Base-by-base conservation (phyloP, 2,113 vertebrate species). In the Etheostoma cragini region DNA sequence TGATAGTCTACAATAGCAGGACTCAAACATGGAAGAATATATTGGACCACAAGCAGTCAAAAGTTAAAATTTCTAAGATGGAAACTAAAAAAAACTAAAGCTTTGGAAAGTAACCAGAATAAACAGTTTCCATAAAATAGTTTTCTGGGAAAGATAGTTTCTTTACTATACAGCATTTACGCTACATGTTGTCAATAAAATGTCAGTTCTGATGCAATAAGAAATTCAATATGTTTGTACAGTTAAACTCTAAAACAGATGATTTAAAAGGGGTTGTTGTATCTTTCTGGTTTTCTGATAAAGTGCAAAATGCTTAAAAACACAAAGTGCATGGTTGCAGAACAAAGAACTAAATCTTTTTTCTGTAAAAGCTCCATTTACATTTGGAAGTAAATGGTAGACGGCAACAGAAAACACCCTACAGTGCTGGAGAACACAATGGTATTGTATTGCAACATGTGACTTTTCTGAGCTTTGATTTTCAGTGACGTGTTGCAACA, bases 291-390 rank as follows among this genome's bases (percentile, higher is more conserved):
- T 72, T 72, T 54, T 75, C 50, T 69, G 63, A 74, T 88, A 88
- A 93, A 91, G 88, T 91, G 89, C 88, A 87, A 87, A 87, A 80
- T 81, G 72, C 54, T 80, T 66, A 14, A 78, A 68, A 76, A 81
- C 26, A 78, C 33, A 84, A 89, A 88, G 70, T 84, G 72, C 72
- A 87, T 50, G 63, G 49, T 3, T 15, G 53, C 58, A 64, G 68
- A 77, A 62, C 16, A 49, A 49, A 4, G 19, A 53, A 21, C 26
- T n/a, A 35, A 45, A 62, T 5, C 0, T 19, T 54, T 54, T 30
- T 57, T 56, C 45, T 50, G 42, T 42, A 72, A 78, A 82, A 79
- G 66, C 52, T 69, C 30, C 3, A 79, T 66, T 81, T 60, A 68
- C 38, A 80, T 68, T n/a, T 15, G 19, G 19, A 67, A n/a, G 26